Conservation (phyloP, 2,113 vertebrate species). For the Odobenus rosmarus region DNA sequence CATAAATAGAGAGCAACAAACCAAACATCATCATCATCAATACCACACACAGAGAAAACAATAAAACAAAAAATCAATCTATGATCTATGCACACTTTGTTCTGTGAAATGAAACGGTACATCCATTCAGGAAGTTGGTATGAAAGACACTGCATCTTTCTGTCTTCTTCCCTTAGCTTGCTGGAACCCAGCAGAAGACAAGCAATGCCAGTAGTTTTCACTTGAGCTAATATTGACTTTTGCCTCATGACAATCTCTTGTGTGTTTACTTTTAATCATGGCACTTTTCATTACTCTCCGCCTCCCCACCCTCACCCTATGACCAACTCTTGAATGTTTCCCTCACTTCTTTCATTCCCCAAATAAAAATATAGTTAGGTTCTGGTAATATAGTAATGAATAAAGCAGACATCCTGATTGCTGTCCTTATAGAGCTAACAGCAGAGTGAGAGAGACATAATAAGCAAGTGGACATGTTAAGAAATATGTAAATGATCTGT, state of each 20-base stretch:
- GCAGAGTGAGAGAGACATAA: background rate
- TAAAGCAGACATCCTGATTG: background rate
- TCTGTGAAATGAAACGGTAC: background rate
- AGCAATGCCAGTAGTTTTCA: background rate
- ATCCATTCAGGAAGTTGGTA: background rate
- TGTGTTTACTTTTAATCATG: background rate
- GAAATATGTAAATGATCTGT: background rate
- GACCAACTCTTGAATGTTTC: background rate
- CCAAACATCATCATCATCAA: background rate
- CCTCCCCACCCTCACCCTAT: background rate
- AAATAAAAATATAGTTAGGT: background rate
- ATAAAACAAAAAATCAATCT: background rate
- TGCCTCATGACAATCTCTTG: background rate
- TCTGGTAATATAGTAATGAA: background rate
- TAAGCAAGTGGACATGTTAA: background rate
- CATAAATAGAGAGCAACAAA: background rate
- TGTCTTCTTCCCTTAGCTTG: background rate
- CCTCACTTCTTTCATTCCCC: background rate
- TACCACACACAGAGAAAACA: background rate
- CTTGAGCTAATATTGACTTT: background rate
- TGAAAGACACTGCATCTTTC: background rate
- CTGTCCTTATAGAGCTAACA: background rate
- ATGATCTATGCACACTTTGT: background rate
- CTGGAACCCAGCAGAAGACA: background rate
- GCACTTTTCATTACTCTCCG: background rate